Evolutionary conservation across 2,888 invertebrate species (phyloP).

Genomic region (Diarsia dahlii): DNA sequence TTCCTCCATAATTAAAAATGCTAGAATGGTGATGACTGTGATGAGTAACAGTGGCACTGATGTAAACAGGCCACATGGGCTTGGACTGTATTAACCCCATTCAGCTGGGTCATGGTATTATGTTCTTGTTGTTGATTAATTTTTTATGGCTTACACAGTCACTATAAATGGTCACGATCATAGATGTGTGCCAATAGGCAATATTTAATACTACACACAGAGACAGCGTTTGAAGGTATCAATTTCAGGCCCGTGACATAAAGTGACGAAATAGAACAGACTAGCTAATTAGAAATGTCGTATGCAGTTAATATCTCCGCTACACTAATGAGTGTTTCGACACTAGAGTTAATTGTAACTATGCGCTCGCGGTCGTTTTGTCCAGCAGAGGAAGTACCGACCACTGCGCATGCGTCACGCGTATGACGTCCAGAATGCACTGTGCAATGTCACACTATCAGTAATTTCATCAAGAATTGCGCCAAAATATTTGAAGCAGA

Average conservation of each 20-base stretch:
- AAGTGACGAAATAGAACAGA: background rate
- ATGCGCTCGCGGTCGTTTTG: constrained; percentile 49
- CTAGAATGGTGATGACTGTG: background rate
- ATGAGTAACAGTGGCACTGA: background rate
- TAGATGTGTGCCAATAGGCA: background rate
- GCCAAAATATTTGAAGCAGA: background rate
- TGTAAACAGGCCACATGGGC: background rate
- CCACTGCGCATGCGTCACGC: constrained; percentile 48
- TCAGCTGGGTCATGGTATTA: background rate
- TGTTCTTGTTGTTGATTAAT: background rate
- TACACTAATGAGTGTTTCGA: constrained; percentile 55
- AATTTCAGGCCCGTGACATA: background rate
- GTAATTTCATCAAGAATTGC: constrained; percentile 1
- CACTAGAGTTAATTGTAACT: constrained; percentile 56
- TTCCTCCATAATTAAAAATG: background rate
- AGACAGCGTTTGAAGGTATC: background rate
- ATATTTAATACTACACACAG: background rate
- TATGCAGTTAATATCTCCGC: constrained; percentile 31
- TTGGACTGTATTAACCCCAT: background rate
- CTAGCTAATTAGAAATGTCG: constrained; percentile 18
- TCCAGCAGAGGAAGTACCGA: constrained; percentile 44
- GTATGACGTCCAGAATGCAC: constrained; percentile 2
- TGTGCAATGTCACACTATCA: constrained; percentile 3
- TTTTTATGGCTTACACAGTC: background rate
- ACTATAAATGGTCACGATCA: too few species aligned